These are phyloP conservation scores for Meandrusa payeni DNA, from an alignment of 2,888 invertebrate species.

Conservation along the genomic window DNA sequence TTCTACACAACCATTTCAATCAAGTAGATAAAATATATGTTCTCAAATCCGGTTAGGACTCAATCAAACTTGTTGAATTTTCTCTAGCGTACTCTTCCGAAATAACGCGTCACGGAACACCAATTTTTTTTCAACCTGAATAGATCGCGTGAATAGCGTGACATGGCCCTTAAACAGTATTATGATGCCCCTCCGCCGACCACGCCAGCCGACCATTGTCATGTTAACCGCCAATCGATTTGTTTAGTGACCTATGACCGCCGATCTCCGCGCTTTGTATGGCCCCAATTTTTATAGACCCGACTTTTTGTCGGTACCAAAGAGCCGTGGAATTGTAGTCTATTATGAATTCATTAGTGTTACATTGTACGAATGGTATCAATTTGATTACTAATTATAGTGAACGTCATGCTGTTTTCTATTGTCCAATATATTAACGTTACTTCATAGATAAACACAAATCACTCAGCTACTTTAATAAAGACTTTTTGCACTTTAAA, in stretches of 20 bases:
- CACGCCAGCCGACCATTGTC: conserved; percentile 46
- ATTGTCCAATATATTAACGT: not conserved
- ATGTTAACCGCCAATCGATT: conserved; percentile 55
- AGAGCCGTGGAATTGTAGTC: conserved; percentile 4
- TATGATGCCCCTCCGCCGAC: conserved; percentile 33
- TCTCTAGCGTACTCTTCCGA: not conserved
- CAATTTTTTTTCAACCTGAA: conserved; percentile 1
- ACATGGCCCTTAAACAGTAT: conserved; percentile 8
- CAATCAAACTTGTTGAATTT: too few species aligned
- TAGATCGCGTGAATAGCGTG: conserved; percentile 9
- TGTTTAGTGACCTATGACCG: conserved; percentile 36
- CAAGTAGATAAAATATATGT: too few species aligned
- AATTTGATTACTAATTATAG: conserved; percentile 6
- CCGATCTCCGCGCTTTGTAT: conserved; percentile 12
- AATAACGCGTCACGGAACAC: conserved; percentile 3
- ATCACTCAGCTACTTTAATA: too few species aligned
- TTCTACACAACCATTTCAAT: too few species aligned
- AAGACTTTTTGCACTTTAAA: too few species aligned
- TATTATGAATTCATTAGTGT: conserved; percentile 20
- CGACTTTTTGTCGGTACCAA: conserved; percentile 4
- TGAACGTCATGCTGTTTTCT: conserved; percentile 4
- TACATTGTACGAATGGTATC: conserved; percentile 12
- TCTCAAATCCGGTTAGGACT: too few species aligned
- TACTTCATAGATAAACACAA: too few species aligned
- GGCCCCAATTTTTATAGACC: conserved; percentile 14